Evolutionary conservation across 2,797 vertebrate species (phyloP).

Genomic region (Ciconia nigra): DNA sequence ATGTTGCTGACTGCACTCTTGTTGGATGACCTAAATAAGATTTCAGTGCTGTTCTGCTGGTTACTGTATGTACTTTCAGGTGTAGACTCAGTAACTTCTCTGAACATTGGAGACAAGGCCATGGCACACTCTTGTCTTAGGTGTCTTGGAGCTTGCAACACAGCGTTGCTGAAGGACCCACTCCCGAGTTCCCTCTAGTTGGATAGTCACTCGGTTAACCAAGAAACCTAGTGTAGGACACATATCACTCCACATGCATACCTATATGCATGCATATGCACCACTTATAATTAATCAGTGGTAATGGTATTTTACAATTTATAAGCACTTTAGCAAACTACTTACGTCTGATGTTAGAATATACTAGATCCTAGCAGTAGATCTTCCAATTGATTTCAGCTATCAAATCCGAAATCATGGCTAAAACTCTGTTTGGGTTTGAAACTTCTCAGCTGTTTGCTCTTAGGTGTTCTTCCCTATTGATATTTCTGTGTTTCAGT

Average conservation of each 20-base stretch:
- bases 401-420: not conserved
- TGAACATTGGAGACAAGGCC: not conserved
- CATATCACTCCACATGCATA: not conserved
- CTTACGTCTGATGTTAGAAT: not conserved
- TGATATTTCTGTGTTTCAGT: slow-evolving; percentile 13
- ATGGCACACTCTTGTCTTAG: not conserved
- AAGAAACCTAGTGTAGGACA: not conserved
- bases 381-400: not conserved
- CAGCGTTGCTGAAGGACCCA: not conserved
- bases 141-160: not conserved
- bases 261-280: too few species aligned
- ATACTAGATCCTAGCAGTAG: not conserved
- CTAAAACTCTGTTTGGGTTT: not conserved
- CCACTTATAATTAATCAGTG: not conserved
- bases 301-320: not conserved
- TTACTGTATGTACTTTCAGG: not conserved
- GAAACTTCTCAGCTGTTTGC: not conserved
- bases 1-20: not conserved
- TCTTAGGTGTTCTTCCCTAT: not conserved
- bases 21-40: not conserved
- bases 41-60: not conserved
- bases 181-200: not conserved
- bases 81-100: not conserved
- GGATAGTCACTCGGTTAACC: not conserved
- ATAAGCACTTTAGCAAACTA: not conserved